Base-by-base conservation (phyloP, 2,797 vertebrate species). In the Picus viridis region DNA sequence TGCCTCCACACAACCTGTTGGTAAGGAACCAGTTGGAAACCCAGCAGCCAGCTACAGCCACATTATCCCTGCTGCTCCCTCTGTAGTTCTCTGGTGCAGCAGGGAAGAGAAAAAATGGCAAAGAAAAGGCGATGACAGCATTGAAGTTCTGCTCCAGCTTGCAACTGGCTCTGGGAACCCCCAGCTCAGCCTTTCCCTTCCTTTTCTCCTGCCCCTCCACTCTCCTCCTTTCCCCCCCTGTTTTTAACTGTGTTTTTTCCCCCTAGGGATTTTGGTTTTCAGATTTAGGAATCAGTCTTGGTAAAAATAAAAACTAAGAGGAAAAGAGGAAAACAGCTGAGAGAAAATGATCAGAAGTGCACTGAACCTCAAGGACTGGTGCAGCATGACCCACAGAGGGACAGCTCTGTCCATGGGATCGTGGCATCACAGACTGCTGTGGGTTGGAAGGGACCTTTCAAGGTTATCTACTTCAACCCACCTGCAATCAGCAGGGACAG, bases 91-190 rank as follows among this genome's bases (percentile, higher is more conserved):
- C 85, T 83, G 9, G 81, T 86, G 79, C 87, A 73, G 70, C 29
- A 34, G 83, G 91, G 89, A 90, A 93, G 90, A 96, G 79, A 47
- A 88, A 88, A 92, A 92, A 56, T 17, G 70, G 64, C 10, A 63
- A 49, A 75, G 43, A 34, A 83, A 65, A 54, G 19, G 77, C 89
- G 77, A 22, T 51, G 88, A 24, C 62, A 56, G 29, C 8, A 1
- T 47, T 43, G 62, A 65, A 73, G 59, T 87, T 87, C 41, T 83
- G 83, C 18, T 84, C 72, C 47, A 32, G 54, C 26, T 68, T 94
- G 62, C 58, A 78, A 67, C 32, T 86, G 91, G 65, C 58, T 54
- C 51, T 53, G 57, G 74, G 92, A 71, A 83, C 85, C 88, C 73
- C 41, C 76, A 81, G 29, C 74, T 85, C 65, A 41, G 71, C 32